Base-by-base conservation (phyloP, 1,140 invertebrate species). In the Argopecten irradians region DNA sequence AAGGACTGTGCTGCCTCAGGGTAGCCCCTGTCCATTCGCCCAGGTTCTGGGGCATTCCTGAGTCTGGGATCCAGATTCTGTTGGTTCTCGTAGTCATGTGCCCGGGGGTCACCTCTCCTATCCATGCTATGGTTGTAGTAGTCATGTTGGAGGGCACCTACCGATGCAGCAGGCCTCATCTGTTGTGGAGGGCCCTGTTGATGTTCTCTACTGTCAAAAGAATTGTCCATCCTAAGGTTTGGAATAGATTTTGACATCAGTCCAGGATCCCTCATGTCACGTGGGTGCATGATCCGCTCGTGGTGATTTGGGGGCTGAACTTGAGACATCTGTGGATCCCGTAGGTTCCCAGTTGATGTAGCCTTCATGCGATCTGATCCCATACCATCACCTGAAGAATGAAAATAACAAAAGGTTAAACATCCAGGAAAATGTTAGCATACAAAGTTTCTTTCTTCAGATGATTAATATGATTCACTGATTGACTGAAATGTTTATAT, bases 71-170 rank as follows among this genome's bases (percentile, higher is more conserved):
- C 90, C 16, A 92, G 85, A 84, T 88, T 88, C 19, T 92, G 93
- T 43, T 93, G 93, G 89, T 94, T 94, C 87, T 94, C 94, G 84
- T 94, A 94, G 86, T 94, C 93, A 46, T 92, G 92, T 85, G 88
- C 91, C 9, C 89, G 88, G 14, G 89, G 86, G 41, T 93, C 92
- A 43, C 86, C 87, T 71, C 87, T 85, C 16, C 82, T 88, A 13
- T 91, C 89, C 34, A 87, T 43, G 33, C 82, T 87, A 84, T 88
- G 92, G 87, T 91, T 91, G 83, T 93, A 93, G 83, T 93, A 92
- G 32, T 91, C 92, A 86, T 93, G 92, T 39, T 92, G 92, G 33
- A 94, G 90, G n/a, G 92, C 90, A 82, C 93, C 90, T 5, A 94
- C 93, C 34, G 93, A 94, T n/a, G 92, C 91, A 2, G 93, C 93